phyloP scores from a whole-genome alignment of 2,113 vertebrate species.

The Phocoena phocoena region DNA sequence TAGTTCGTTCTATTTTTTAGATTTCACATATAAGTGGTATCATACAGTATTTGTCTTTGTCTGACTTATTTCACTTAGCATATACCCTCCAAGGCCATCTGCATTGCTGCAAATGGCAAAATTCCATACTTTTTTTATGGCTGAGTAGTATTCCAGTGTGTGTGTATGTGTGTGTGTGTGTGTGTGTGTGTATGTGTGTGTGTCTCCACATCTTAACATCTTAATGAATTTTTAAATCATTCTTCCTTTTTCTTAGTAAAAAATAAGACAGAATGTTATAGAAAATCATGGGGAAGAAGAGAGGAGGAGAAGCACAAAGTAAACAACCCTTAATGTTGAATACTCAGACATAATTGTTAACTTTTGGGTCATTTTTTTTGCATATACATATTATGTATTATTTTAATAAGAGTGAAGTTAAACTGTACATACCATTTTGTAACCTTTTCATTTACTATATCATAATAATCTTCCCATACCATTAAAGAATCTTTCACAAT shows the following conservation, averaged over 20 bases:
- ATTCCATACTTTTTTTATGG: neutral
- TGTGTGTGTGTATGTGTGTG: neutral
- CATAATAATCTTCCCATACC: neutral
- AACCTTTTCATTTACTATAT: neutral
- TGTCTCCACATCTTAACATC: neutral
- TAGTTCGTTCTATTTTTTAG: neutral
- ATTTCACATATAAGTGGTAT: neutral
- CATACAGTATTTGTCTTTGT: neutral
- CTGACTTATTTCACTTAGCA: neutral
- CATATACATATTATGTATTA: neutral
- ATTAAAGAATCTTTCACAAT: slow-evolving; percentile 20
- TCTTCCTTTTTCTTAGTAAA: slow-evolving; percentile 32
- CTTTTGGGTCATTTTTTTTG: neutral
- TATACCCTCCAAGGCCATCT: neutral
- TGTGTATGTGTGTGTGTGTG: neutral
- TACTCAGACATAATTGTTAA: neutral
- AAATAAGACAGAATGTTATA: neutral
- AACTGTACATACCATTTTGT: neutral
- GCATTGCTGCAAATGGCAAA: neutral
- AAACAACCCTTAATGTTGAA: neutral
- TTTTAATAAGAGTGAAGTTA: neutral
- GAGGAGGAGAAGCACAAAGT: neutral
- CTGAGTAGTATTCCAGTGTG: neutral
- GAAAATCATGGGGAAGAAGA: neutral
- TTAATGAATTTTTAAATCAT: slow-evolving; percentile 25